Evolutionary conservation across 2,113 vertebrate species (phyloP), one percentile per base, ranked within the genome.

Genomic region (Natator depressus): DNA sequence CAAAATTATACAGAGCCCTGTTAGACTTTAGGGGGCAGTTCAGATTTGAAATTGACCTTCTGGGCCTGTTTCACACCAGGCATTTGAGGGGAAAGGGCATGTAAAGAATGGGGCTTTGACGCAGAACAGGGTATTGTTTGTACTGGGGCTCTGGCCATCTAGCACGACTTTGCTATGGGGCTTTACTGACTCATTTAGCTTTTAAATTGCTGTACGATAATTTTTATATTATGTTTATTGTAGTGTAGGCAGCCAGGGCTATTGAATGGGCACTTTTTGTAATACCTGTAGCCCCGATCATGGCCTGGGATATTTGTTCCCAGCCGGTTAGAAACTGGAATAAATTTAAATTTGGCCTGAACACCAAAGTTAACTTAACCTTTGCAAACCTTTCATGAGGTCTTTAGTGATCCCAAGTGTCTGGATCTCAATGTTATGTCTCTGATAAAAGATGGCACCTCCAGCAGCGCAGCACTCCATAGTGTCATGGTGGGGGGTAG

Each of bases 71-170:
- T 54, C 31, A 57, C 35, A 53, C 85, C 80, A 80, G 89, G 72
- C 35, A 5, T 42, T 10, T 91, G 91, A 87, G 83, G 90, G 47
- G 54, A 69, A 35, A 88, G 57, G 92, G 93, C 93, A 83, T 91
- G 89, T 59, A 91, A 96, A 95, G 85, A 96, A 91, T 54, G 19
- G 50, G 87, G 85, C 79, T 94, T 94, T 91, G 92, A 93, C 86
- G 84, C 55, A 0, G 0, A 88, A 88, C 84, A 81, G 94, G 94
- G 49, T 85, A 57, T 84, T 91, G n/a, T 83, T 90, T 88, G 50
- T 81, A 91, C 31, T 86, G 80, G 78, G 75, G 79, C 81, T 93
- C 75, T 54, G 53, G 42, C 65, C 93, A 53, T 81, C 72, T 84
- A 88, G 81, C 87, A 89, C 49, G 3, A 65, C 82, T 95, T 93